Evolutionary conservation across 2,888 invertebrate genomes (phyloP).

Genomic region (Liodrosophila aerea): DNA sequence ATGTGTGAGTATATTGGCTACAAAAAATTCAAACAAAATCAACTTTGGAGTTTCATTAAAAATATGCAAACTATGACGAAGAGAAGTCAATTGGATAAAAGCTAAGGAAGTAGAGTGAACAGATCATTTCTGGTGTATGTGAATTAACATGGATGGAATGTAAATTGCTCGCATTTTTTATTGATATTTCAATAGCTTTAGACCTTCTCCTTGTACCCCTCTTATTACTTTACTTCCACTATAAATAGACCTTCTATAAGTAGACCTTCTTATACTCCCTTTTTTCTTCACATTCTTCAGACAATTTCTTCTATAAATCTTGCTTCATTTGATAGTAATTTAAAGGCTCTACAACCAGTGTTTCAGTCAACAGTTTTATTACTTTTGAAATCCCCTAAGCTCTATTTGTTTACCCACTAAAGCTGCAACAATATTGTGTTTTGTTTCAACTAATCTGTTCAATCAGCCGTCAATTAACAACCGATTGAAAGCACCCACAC

Average conservation of each 20-base stretch:
- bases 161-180: too few relatives aligned
- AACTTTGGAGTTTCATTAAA: constrained; percentile 34
- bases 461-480: constrained; percentile 54
- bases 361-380: not conserved
- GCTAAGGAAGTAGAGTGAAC: not conserved
- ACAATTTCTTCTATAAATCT: too few relatives aligned
- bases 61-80: constrained; percentile 30
- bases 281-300: too few relatives aligned
- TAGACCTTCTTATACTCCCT: too few relatives aligned
- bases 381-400: constrained; percentile 1
- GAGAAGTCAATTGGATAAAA: not conserved
- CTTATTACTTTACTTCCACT: too few relatives aligned
- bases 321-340: too few relatives aligned
- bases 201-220: too few relatives aligned
- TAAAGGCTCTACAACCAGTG: too few relatives aligned
- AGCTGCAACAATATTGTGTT: constrained; percentile 14
- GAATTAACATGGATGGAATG: too few relatives aligned
- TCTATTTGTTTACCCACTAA: constrained; percentile 10
- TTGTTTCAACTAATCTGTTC: constrained; percentile 25
- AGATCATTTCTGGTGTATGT: not conserved
- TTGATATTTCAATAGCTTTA: too few relatives aligned
- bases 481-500: constrained; percentile 37
- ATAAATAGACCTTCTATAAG: too few relatives aligned
- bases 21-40: constrained; percentile 23
- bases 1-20: constrained; percentile 7